A percentile compares a stretch with the other conserved stretches of the same genome.
Evolutionary conservation across 1,140 invertebrate genomes (phyloP).

Genomic region (Nautilus pompilius): DNA sequence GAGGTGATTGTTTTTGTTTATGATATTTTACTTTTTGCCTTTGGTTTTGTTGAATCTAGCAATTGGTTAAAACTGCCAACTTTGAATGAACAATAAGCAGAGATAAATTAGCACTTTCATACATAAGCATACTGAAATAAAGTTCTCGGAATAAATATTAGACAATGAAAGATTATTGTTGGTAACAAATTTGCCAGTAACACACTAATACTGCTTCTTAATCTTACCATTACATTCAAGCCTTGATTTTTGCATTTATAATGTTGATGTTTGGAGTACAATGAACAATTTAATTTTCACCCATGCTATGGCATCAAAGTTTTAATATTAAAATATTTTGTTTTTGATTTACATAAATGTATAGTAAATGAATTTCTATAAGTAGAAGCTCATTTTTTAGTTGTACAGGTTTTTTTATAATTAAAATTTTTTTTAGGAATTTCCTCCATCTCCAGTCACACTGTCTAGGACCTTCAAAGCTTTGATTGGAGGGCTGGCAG

Average conservation of each 20-base stretch:
- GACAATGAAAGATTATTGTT: too few species aligned
- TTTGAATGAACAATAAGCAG: too few species aligned
- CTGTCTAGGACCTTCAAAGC: conserved; percentile 77
- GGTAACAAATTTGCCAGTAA: too few species aligned
- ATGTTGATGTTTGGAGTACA: neutral
- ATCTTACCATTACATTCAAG: too few species aligned
- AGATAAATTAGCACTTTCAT: too few species aligned
- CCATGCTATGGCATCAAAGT: neutral
- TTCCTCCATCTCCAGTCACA: conserved; percentile 67
- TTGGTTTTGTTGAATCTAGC: too few species aligned
- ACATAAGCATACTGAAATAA: too few species aligned
- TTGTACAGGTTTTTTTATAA: neutral
- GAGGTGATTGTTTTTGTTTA: too few species aligned
- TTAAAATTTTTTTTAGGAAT: conserved; percentile 64
- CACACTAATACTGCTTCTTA: too few species aligned
- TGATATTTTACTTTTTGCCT: too few species aligned
- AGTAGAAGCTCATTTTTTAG: neutral
- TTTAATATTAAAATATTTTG: neutral
- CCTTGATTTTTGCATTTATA: neutral
- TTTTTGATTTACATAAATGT: neutral
- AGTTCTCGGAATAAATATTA: too few species aligned
- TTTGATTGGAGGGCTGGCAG: conserved; percentile 70
- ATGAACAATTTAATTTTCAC: neutral
- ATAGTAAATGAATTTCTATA: neutral
- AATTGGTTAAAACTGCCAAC: too few species aligned